phyloP scores from a whole-genome alignment of 2,888 invertebrate species.

The Eupithecia tripunctaria region DNA sequence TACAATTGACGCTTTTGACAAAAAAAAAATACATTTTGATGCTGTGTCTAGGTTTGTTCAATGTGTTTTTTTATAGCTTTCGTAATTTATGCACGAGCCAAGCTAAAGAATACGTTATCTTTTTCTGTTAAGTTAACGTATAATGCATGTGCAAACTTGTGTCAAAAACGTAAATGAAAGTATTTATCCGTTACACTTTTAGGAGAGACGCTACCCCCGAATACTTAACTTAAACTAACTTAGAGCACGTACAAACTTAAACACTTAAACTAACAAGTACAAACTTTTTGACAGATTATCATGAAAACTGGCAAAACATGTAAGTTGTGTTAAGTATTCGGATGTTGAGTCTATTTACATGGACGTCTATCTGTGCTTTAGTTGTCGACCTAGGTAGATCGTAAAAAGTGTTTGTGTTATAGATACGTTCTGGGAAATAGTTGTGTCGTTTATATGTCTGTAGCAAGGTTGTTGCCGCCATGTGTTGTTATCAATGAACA shows the following conservation, averaged over 20 bases:
- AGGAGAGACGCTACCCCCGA: not conserved
- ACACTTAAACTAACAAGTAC: no score
- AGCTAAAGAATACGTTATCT: not conserved
- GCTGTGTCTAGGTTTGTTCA: not conserved
- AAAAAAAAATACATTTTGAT: not conserved
- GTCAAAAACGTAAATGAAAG: not conserved
- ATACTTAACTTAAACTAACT: not conserved
- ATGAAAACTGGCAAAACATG: not conserved
- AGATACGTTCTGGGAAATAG: slow-evolving; percentile 34
- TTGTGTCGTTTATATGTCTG: slow-evolving; percentile 41
- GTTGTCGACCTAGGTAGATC: not conserved
- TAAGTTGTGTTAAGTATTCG: not conserved
- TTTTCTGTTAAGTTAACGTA: not conserved
- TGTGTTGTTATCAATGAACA: slow-evolving; percentile 18
- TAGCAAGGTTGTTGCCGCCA: slow-evolving; percentile 25
- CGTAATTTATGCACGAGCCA: not conserved
- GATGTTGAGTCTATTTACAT: not conserved
- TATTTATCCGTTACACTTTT: not conserved
- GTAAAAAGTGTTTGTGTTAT: slow-evolving; percentile 42
- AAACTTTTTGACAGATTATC: not conserved
- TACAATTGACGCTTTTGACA: not conserved
- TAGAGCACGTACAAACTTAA: no score
- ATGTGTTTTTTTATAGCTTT: not conserved
- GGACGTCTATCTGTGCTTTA: not conserved
- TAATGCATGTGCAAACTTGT: not conserved